phyloP scores from a whole-genome alignment of 2,113 vertebrate species.

The Tychaedon coryphoeus region DNA sequence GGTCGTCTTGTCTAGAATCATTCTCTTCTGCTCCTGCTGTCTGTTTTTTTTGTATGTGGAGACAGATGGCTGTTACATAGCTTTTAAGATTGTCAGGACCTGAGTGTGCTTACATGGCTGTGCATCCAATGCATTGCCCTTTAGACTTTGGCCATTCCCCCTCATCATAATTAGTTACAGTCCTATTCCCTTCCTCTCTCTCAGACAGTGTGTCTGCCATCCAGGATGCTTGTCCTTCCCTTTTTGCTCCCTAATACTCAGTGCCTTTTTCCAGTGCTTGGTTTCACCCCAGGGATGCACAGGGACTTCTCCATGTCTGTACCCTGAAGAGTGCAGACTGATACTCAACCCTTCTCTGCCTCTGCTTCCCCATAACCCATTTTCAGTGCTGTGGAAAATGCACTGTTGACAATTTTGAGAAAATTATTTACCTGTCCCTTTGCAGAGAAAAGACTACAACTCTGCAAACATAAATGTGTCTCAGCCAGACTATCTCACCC shows the following conservation, averaged over 20 bases:
- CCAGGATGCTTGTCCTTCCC: background rate
- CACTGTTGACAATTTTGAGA: background rate
- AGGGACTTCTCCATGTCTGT: background rate
- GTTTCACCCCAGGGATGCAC: background rate
- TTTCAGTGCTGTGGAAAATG: background rate
- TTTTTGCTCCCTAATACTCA: background rate
- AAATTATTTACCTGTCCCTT: background rate
- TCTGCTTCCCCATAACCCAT: background rate
- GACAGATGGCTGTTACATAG: background rate
- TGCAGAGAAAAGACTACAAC: background rate
- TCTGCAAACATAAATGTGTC: rapidly evolving
- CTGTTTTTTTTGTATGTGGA: background rate
- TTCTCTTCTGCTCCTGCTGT: background rate
- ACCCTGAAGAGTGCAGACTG: background rate
- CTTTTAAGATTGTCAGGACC: background rate
- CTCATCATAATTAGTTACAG: background rate
- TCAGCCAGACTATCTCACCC: background rate
- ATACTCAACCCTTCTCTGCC: background rate
- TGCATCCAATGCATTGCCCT: background rate
- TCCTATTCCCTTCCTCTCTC: background rate
- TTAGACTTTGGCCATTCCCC: background rate
- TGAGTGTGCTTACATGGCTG: background rate
- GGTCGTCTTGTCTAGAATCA: background rate
- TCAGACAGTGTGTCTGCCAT: background rate
- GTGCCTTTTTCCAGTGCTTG: background rate